Evolutionary conservation across 2,113 vertebrate genomes (phyloP), one percentile per base, ranked within the genome.

Genomic region (Lonchura striata): DNA sequence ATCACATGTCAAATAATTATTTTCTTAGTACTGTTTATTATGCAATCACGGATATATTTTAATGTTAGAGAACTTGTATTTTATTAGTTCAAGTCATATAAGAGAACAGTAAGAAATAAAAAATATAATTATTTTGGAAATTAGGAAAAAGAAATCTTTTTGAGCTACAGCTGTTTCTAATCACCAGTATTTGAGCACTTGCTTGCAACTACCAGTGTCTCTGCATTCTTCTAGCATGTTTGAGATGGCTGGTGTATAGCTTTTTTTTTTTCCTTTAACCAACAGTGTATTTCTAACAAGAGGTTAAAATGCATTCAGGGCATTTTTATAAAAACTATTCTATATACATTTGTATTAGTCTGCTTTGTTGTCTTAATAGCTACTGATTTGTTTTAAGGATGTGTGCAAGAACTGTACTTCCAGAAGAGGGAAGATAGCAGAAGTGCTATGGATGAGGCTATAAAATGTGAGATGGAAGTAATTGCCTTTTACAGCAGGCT

Each of bases 1-100:
- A 81, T 95, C 88, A 77, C 35, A 53, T 93, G 89, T 94, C 94
- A 97, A 95, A 80, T 95, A 96, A 94, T 95, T 96, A 87, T 96
- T 95, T 96, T 96, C 94, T 96, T 97, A 96, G 93, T 95, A 90
- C 92, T 87, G 97, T 96, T 96, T 97, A 85, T 87, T 80, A 94
- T 50, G 53, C 92, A 69, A 77, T 95, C 71, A 92, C 3, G 1
- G 56, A 87, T 93, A 53, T 91, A 84, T 96, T 95, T 95, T 96
- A 44, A 90, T 69, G 82, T 71, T 94, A 90, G 71, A 94, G 61
- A 77, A 92, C 86, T 92, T 93, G 78, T 95, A 92, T 95, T 95
- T 96, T 93, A 33, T 70, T 87, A 85, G 82, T 90, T 81, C 56
- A 90, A 69, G 78, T 81, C 72, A 50, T 56, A 50, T 63, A 50